These are phyloP conservation scores for Ceuthmochares aereus DNA, from an alignment of 2,113 vertebrate genomes.

Conservation along the genomic window DNA sequence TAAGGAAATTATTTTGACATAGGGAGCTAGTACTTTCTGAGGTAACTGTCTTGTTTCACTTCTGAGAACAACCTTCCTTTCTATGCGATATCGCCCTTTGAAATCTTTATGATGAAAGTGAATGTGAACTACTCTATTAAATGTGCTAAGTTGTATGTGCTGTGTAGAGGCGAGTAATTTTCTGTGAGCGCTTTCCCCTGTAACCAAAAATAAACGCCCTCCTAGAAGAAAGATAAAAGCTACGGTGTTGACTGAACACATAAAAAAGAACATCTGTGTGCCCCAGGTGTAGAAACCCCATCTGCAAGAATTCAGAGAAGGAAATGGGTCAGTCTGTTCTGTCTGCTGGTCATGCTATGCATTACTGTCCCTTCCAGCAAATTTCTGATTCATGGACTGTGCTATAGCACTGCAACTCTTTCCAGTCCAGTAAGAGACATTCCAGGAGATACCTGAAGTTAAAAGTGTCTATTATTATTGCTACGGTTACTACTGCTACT, in stretches of 20 bases:
- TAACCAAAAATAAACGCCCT: neutral
- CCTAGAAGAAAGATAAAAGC: neutral
- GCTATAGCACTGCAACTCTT: neutral
- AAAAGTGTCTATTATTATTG: neutral
- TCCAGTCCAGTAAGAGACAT: neutral
- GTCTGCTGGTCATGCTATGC: accelerated
- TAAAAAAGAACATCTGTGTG: neutral
- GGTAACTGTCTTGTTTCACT: neutral
- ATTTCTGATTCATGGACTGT: neutral
- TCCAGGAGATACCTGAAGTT: neutral
- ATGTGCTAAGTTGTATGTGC: neutral
- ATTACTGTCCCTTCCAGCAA: neutral
- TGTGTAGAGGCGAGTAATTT: neutral
- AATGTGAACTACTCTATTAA: neutral
- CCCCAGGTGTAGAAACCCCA: neutral
- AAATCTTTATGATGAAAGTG: neutral
- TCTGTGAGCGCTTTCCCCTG: neutral
- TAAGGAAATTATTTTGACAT: neutral
- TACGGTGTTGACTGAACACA: neutral
- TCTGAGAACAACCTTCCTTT: neutral
- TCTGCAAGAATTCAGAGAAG: neutral
- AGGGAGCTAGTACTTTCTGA: neutral
- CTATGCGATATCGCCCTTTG: neutral
- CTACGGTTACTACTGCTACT: neutral
- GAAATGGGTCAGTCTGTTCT: accelerated